phyloP scores from a whole-genome alignment of 2,888 invertebrate genomes.

The Nebria salina region DNA sequence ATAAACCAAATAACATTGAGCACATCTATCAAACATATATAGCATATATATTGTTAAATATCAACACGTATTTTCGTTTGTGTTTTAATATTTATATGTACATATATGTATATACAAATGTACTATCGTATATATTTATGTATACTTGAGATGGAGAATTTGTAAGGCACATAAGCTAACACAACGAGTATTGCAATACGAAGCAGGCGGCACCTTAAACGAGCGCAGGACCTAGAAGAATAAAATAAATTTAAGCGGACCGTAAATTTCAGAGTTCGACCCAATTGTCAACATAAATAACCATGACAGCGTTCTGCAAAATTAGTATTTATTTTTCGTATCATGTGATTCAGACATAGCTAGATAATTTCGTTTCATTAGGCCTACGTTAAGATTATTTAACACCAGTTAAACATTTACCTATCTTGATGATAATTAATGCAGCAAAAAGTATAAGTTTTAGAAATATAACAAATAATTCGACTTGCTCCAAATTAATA shows the following conservation, averaged over 20 bases:
- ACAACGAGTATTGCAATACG: neutral
- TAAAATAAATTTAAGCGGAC: slow-evolving; percentile 38
- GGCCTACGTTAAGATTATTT: too few species aligned
- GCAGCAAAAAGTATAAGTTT: too few species aligned
- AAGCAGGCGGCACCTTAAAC: neutral
- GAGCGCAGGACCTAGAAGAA: slow-evolving; percentile 18
- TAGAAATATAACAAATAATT: too few species aligned
- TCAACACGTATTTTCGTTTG: too few species aligned
- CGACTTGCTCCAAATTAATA: too few species aligned
- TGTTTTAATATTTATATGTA: neutral
- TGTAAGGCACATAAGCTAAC: neutral
- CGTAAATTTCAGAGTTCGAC: slow-evolving; percentile 35
- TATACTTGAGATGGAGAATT: neutral
- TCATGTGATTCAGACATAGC: slow-evolving; percentile 21
- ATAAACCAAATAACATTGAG: too few species aligned
- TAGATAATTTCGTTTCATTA: neutral
- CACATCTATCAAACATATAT: too few species aligned
- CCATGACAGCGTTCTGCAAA: slow-evolving; percentile 28
- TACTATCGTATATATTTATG: neutral
- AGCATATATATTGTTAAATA: too few species aligned
- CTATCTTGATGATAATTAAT: too few species aligned
- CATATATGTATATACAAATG: neutral
- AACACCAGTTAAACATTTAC: too few species aligned
- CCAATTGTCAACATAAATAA: slow-evolving; percentile 42
- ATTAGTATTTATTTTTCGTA: slow-evolving; percentile 43